Evolutionary conservation across 2,888 invertebrate genomes (phyloP), one percentile per base, ranked within the genome.

Genomic region (Drosophila koepferae): DNA sequence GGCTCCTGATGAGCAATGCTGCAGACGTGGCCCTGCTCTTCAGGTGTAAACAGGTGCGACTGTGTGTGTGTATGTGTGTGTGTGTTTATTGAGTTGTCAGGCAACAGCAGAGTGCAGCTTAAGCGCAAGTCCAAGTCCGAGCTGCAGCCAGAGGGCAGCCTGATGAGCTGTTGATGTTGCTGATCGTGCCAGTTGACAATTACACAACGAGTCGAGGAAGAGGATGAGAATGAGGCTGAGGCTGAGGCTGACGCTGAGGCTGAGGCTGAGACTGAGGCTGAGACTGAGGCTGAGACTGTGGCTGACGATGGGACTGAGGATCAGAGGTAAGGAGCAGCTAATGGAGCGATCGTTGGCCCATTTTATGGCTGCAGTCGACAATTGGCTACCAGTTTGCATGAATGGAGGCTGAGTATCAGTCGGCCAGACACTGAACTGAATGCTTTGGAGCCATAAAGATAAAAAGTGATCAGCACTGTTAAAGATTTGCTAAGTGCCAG

Each of bases 111-210:
- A 31, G 34, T n/a, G 34, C 36, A 44, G 43, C 43, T 43, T 43
- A 41, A n/a, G 41, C 41, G 14, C 38, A 36, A 65, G 49, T 28
- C 31, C 41, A 46, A 51, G 69, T 28, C 9, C 46, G 54, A 63
- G 44, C 16, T 20, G 55, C 40, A 60, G 49, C 62, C 65, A 62
- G 43, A 60, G 72, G 61, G 40, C 43, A 74, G 71, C 77, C 89
- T 88, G 85, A 88, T 85, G 85, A 88, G 85, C 85, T 86, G 85
- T 77, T 85, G 89, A 84, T 85, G 85, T 58, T 82, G 87, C 68
- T 77, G 88, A 85, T 86, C 85, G 89, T 86, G 89, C 85, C 77
- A 86, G 87, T 86, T 86, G 85, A 89, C 85, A 86, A 86, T 86
- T 86, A 89, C 85, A 89, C 75, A 72, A 77, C 23, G 49, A 58